These are phyloP conservation scores for Sebastes itinus DNA, from an alignment of 2,797 vertebrate species.

Conservation along the genomic window DNA sequence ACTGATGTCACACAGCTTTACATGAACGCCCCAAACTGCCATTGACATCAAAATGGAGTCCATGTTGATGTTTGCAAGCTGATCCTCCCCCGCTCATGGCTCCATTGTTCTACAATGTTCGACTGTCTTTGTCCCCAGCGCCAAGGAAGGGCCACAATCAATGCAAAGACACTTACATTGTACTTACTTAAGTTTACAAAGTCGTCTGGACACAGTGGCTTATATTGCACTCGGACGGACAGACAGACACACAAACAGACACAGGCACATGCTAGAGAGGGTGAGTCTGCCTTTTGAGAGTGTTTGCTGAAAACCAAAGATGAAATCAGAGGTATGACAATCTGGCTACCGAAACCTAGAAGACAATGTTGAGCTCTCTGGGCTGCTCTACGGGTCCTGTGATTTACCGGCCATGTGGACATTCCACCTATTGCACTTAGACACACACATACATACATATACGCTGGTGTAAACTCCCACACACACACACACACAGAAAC, in stretches of 20 bases:
- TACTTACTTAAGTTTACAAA: slow-evolving; percentile 78
- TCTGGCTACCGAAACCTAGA: slow-evolving; percentile 79
- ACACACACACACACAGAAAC: slow-evolving; percentile 26
- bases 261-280: slow-evolving; percentile 69
- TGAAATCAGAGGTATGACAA: slow-evolving; percentile 83
- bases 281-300: slow-evolving; percentile 76
- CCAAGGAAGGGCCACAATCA: slow-evolving; percentile 84
- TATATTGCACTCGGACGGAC: slow-evolving; percentile 74
- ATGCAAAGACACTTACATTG: slow-evolving; percentile 79
- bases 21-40: slow-evolving; percentile 76
- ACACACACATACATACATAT: slow-evolving; percentile 18
- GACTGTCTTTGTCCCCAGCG: slow-evolving; percentile 79
- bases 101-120: slow-evolving; percentile 72
- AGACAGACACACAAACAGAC: slow-evolving; percentile 69
- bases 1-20: slow-evolving; percentile 60
- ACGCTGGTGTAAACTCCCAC: slow-evolving; percentile 32
- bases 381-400: slow-evolving; percentile 73
- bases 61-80: slow-evolving; percentile 64
- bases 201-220: slow-evolving; percentile 79
- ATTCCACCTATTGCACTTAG: slow-evolving; percentile 75
- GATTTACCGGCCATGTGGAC: slow-evolving; percentile 67
- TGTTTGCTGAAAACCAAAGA: slow-evolving; percentile 82
- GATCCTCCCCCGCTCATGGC: slow-evolving; percentile 53
- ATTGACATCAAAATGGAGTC: slow-evolving; percentile 74
- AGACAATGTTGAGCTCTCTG: slow-evolving; percentile 72